Evolutionary conservation across 2,113 vertebrate genomes (phyloP).

Genomic region (Cynopterus brachyotis): DNA sequence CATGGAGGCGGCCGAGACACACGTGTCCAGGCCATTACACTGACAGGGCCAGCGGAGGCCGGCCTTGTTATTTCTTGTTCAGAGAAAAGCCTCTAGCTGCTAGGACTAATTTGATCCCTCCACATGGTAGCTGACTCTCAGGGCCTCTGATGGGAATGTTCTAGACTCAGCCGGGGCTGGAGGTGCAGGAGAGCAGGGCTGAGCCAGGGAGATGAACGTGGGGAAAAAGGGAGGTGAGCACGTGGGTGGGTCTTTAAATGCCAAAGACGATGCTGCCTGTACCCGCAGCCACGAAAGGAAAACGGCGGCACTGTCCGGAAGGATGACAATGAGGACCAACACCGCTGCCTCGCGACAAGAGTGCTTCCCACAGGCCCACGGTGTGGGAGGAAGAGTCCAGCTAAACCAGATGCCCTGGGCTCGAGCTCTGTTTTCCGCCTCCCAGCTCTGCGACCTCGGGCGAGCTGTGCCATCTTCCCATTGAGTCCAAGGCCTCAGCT

Average conservation of each 20-base stretch:
- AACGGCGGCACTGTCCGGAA: rapidly evolving
- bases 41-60: not conserved
- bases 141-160: not conserved
- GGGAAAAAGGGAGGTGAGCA: not conserved
- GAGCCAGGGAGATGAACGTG: rapidly evolving
- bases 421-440: rapidly evolving
- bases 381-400: rapidly evolving
- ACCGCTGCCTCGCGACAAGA: rapidly evolving
- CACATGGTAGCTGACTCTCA: not conserved
- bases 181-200: not conserved
- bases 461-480: not conserved
- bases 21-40: not conserved
- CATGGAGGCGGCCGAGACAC: rapidly evolving
- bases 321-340: not conserved
- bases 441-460: not conserved
- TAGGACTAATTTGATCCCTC: not conserved
- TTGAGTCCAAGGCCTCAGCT: rapidly evolving
- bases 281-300: not conserved
- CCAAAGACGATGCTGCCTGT: not conserved
- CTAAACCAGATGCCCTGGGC: no score
- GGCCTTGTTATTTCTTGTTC: not conserved
- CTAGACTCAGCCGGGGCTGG: not conserved
- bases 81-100: not conserved
- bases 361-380: rapidly evolving
- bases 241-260: rapidly evolving